These are phyloP conservation scores for Psococerastis gibbosa DNA, from an alignment of 2,888 invertebrate genomes.

Conservation along the genomic window DNA sequence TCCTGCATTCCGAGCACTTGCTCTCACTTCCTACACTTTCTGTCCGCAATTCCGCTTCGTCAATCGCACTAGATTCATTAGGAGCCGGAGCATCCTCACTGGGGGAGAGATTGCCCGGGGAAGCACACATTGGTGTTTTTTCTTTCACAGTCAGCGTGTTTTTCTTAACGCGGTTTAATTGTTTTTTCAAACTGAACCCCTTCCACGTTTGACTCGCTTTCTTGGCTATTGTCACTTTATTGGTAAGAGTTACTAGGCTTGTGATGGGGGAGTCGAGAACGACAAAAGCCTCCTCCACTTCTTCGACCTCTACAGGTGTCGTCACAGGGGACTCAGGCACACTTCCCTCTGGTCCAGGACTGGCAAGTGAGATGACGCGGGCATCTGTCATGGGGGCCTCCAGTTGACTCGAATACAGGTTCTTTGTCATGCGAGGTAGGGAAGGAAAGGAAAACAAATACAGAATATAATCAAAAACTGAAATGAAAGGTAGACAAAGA, in stretches of 20 bases:
- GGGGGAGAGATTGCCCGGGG: conserved; percentile 25
- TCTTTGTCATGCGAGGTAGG: conserved; percentile 12
- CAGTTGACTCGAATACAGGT: conserved; percentile 3
- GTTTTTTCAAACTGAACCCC: conserved; percentile 60
- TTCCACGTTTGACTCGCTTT: conserved; percentile 35
- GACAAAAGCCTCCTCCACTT: conserved; percentile 18
- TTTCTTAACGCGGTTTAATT: conserved; percentile 58
- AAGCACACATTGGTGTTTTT: conserved; percentile 24
- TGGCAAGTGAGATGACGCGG: conserved; percentile 15
- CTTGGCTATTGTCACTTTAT: conserved; percentile 1
- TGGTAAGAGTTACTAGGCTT: conserved; percentile 4
- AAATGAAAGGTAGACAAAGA: conserved; percentile 5
- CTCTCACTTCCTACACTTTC: neutral
- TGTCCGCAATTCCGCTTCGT: neutral
- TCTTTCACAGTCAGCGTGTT: conserved; percentile 33
- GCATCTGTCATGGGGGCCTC: conserved; percentile 12
- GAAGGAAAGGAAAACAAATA: neutral
- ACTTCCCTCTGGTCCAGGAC: conserved; percentile 11
- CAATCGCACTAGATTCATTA: conserved; percentile 1
- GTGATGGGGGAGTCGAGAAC: conserved; percentile 11
- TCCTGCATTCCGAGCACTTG: neutral
- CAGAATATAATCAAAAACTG: neutral
- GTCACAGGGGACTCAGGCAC: conserved; percentile 13
- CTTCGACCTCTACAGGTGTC: conserved; percentile 17
- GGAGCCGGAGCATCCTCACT: neutral